Conservation (phyloP, 2,113 vertebrate genomes). For the Microcebus ravelobensis region DNA sequence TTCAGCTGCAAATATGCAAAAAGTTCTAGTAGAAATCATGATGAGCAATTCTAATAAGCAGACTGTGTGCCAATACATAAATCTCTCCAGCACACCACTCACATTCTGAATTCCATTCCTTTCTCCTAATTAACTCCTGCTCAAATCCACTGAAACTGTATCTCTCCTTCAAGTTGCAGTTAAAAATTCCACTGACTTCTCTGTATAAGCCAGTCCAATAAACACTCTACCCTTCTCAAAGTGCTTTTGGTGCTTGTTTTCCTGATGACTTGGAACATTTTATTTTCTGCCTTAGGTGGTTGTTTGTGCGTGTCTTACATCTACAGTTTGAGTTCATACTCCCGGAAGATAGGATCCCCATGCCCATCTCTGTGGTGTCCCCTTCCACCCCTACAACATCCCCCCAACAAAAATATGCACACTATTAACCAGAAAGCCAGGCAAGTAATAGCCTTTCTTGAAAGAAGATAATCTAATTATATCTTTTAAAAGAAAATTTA, state of each 20-base stretch:
- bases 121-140: background rate
- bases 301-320: background rate
- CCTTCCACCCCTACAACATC: no score
- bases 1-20: background rate
- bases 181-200: background rate
- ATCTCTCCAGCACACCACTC: background rate
- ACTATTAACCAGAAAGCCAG: background rate
- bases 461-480: background rate
- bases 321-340: background rate
- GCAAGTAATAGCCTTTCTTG: background rate
- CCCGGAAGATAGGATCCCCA: accelerated
- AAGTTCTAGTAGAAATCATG: background rate
- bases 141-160: background rate
- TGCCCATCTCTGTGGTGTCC: background rate
- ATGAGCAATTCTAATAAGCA: background rate
- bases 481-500: background rate
- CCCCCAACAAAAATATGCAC: background rate
- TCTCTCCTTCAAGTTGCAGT: background rate
- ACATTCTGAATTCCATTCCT: background rate
- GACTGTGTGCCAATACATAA: background rate
- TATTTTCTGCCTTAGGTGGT: background rate
- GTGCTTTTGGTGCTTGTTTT: background rate
- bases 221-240: background rate
- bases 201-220: background rate
- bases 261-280: background rate